phyloP scores from a whole-genome alignment of 2,888 invertebrate genomes.

The Trissonchulus latispiculum region DNA sequence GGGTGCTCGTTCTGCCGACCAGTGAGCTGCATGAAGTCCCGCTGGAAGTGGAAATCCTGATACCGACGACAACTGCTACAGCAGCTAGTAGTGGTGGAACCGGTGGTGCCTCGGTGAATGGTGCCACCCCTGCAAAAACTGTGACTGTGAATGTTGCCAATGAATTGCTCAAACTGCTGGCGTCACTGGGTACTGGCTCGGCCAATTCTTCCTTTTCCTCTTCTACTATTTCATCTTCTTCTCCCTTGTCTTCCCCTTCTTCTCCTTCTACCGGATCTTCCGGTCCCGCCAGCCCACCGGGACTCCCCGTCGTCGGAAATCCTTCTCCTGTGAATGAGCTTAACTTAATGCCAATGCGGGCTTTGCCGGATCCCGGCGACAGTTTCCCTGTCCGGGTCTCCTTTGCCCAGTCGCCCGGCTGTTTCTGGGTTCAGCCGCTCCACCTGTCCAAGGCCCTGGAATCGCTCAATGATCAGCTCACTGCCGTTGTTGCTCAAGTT shows the following conservation, averaged over 20 bases:
- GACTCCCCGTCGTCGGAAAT: too few relatives aligned
- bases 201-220: too few relatives aligned
- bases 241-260: too few relatives aligned
- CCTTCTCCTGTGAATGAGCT: too few relatives aligned
- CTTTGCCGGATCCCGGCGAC: neutral
- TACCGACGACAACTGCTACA: too few relatives aligned
- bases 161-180: neutral
- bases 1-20: neutral
- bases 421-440: neutral
- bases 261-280: too few relatives aligned
- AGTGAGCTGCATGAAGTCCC: neutral
- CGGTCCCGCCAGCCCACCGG: too few relatives aligned
- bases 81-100: too few relatives aligned
- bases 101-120: too few relatives aligned
- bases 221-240: too few relatives aligned
- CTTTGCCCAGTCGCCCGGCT: neutral
- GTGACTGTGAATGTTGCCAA: neutral
- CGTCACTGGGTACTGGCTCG: neutral
- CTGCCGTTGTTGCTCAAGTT: too few relatives aligned
- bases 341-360: neutral
- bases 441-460: neutral
- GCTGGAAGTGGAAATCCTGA: neutral
- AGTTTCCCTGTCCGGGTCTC: neutral
- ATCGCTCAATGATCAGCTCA: neutral
- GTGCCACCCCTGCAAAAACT: neutral